Evolutionary conservation across 2,888 invertebrate species (phyloP).

Genomic region (Cyaniris semiargus): DNA sequence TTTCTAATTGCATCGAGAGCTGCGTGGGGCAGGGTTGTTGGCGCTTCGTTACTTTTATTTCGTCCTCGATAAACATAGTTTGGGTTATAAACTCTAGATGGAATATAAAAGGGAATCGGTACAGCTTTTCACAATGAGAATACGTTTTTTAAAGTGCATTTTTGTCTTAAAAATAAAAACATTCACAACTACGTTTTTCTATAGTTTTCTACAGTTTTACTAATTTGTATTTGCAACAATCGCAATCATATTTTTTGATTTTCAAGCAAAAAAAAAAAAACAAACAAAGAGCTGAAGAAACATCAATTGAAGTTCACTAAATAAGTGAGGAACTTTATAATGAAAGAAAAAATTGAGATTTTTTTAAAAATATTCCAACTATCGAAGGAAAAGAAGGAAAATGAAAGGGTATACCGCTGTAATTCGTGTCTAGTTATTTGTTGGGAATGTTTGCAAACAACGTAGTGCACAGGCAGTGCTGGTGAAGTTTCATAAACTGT

Average conservation of each 20-base stretch:
- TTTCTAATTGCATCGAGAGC: constrained; percentile 51
- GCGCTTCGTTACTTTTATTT: background rate
- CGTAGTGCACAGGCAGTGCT: background rate
- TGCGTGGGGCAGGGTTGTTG: constrained; percentile 39
- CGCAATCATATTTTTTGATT: too few species aligned
- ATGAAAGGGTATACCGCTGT: constrained; percentile 5
- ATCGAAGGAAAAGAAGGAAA: too few species aligned
- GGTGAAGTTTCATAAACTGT: constrained; percentile 31
- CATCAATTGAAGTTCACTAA: too few species aligned
- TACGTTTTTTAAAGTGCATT: too few species aligned
- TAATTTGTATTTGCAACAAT: too few species aligned
- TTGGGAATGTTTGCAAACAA: constrained; percentile 30
- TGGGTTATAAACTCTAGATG: background rate
- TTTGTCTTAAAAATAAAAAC: too few species aligned
- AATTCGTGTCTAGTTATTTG: constrained; percentile 14
- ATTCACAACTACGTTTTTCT: too few species aligned
- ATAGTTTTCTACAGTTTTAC: too few species aligned
- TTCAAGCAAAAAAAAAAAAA: too few species aligned
- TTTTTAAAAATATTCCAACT: background rate
- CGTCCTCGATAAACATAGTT: background rate
- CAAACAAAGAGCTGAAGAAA: too few species aligned
- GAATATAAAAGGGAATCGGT: background rate
- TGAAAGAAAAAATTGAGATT: too few species aligned
- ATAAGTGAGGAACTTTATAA: too few species aligned
- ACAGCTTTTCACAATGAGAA: background rate